Evolutionary conservation across 2,797 vertebrate genomes (phyloP).

Genomic region (Brachyrhaphis roseni): DNA sequence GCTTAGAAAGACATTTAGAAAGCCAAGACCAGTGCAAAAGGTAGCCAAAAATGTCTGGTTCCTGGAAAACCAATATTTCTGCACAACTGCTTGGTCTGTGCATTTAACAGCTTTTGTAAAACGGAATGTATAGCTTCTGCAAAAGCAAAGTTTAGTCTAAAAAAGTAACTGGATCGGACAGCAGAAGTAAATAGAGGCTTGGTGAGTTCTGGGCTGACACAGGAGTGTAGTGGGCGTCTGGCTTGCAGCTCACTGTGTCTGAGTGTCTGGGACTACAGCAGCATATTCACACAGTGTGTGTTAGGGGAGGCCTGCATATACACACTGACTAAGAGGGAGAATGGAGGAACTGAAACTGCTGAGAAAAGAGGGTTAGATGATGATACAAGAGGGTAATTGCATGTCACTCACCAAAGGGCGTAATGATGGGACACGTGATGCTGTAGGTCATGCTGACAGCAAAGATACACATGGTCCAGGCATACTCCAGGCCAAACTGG

Average conservation of each 20-base stretch:
- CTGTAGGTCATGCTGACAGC: conserved; percentile 96
- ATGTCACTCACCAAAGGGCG: conserved; percentile 91
- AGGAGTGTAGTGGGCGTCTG: conserved; percentile 83
- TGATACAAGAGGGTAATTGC: conserved; percentile 14
- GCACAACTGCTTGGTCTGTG: neutral
- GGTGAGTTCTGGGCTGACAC: conserved; percentile 70
- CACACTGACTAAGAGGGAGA: conserved; percentile 30
- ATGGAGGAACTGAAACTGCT: conserved; percentile 20
- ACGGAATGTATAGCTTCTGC: conserved; percentile 14
- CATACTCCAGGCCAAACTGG: conserved; percentile 96
- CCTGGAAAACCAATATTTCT: neutral
- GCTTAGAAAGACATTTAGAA: neutral
- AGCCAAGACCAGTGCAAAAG: neutral
- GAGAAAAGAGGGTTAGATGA: conserved; percentile 18
- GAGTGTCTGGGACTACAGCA: conserved; percentile 79
- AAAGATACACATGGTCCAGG: conserved; percentile 97
- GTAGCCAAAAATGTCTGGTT: neutral
- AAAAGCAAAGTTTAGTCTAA: conserved; percentile 24
- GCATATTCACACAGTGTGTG: conserved; percentile 76
- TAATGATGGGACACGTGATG: conserved; percentile 96
- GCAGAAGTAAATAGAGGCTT: conserved; percentile 75
- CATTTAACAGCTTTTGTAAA: neutral
- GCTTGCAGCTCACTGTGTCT: conserved; percentile 75
- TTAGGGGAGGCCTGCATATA: conserved; percentile 50
- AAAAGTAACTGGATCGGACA: conserved; percentile 17